Conservation (phyloP, 2,113 vertebrate genomes). For the Halcyon senegalensis region DNA sequence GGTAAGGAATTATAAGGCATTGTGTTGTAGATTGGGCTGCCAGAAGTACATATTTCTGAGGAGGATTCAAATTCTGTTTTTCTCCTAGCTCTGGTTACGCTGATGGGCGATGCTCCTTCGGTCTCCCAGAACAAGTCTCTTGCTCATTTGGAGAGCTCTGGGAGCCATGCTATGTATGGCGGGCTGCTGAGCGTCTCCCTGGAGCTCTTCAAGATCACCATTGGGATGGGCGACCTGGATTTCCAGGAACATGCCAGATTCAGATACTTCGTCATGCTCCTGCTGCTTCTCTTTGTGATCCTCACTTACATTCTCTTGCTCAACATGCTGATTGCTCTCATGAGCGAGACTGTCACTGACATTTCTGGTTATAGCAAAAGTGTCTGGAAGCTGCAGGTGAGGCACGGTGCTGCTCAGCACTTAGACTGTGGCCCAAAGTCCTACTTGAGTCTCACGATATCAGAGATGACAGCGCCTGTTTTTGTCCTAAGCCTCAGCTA, state of each 20-base stretch:
- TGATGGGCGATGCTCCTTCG: constrained; percentile 74
- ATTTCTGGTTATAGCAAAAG: constrained; percentile 82
- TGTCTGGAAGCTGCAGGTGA: constrained; percentile 95
- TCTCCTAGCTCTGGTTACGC: constrained; percentile 83
- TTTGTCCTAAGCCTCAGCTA: neutral
- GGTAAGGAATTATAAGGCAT: constrained; percentile 72
- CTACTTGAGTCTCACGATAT: neutral
- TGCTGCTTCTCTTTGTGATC: constrained; percentile 90
- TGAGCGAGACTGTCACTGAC: constrained; percentile 88
- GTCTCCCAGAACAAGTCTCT: neutral
- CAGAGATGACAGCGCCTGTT: neutral
- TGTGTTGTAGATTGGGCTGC: neutral
- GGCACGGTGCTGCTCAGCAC: neutral
- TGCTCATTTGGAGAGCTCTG: neutral
- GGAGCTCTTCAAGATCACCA: constrained; percentile 97
- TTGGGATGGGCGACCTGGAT: constrained; percentile 96
- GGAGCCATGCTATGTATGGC: constrained; percentile 58
- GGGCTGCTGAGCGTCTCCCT: constrained; percentile 82
- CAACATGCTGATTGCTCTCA: constrained; percentile 97
- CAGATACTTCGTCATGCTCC: constrained; percentile 84
- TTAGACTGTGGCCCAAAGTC: neutral
- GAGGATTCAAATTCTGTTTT: neutral
- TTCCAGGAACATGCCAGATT: constrained; percentile 86
- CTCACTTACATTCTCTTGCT: constrained; percentile 94
- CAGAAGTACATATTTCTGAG: neutral